A percentile compares a stretch with the other conserved stretches of the same genome.
These are phyloP conservation scores for Candidula unifasciata DNA, from an alignment of 2,888 invertebrate genomes.

Conservation along the genomic window DNA sequence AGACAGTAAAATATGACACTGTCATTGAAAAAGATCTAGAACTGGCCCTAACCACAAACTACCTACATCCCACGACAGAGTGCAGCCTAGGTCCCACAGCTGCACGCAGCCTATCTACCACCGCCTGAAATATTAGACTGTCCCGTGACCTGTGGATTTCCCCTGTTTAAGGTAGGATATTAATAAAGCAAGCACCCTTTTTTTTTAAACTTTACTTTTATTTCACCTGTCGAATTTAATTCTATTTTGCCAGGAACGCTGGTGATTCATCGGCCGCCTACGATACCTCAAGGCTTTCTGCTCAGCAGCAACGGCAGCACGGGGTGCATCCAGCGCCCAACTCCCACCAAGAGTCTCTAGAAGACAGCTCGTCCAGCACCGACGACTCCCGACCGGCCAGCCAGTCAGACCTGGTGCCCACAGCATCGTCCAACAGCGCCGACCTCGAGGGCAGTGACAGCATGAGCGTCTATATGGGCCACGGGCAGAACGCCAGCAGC, in stretches of 20 bases:
- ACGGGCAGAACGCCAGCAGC: constrained; percentile 55
- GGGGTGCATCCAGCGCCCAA: neutral
- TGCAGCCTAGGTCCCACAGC: too few species aligned
- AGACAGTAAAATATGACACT: too few species aligned
- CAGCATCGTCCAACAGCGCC: constrained; percentile 13
- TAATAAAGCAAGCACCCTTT: too few species aligned
- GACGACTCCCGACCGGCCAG: constrained; percentile 22
- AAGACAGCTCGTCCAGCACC: constrained; percentile 32
- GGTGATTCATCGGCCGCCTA: neutral
- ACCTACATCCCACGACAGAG: too few species aligned
- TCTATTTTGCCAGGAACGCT: neutral
- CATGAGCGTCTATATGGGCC: constrained; percentile 56
- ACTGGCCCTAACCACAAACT: too few species aligned
- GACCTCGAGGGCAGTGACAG: constrained; percentile 22
- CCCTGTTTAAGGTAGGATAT: too few species aligned
- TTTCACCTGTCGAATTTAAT: neutral
- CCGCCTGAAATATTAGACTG: too few species aligned
- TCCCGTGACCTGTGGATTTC: too few species aligned
- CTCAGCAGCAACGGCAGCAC: neutral
- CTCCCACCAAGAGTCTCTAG: neutral
- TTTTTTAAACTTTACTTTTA: too few species aligned
- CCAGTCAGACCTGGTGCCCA: constrained; percentile 27
- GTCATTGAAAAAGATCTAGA: too few species aligned
- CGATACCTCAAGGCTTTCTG: neutral
- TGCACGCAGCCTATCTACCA: too few species aligned